Percentiles rank a stretch among this genome's conserved stretches.
Conservation (phyloP, 2,113 vertebrate genomes). For the Perccottus glenii region DNA sequence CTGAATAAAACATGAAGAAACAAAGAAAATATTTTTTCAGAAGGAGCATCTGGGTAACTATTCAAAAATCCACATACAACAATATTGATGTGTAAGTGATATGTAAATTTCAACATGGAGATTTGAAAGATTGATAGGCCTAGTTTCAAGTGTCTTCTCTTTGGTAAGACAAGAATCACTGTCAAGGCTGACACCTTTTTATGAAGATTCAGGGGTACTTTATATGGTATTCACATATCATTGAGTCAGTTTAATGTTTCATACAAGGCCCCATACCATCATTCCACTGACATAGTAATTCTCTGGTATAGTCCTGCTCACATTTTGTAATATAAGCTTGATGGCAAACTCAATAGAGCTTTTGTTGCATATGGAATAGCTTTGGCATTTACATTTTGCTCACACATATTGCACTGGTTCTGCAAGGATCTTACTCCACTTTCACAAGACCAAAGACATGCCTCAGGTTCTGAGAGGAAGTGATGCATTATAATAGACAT, state of each 20-base stretch:
- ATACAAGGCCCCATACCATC: neutral
- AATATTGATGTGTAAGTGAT: too few relatives aligned
- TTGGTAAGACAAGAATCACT: too few relatives aligned
- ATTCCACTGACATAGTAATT: neutral
- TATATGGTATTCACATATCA: neutral
- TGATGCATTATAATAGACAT: neutral
- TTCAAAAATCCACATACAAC: too few relatives aligned
- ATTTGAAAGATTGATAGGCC: too few relatives aligned
- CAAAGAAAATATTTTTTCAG: too few relatives aligned
- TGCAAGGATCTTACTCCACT: neutral
- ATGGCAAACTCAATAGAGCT: neutral
- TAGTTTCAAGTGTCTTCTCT: too few relatives aligned
- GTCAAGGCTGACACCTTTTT: too few relatives aligned
- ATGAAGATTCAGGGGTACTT: too few relatives aligned
- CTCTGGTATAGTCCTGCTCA: neutral
- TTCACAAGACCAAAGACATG: neutral
- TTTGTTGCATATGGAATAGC: neutral
- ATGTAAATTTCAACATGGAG: too few relatives aligned
- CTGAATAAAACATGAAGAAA: too few relatives aligned
- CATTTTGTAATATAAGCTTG: neutral
- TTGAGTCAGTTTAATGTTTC: neutral
- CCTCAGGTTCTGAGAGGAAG: conserved; percentile 2
- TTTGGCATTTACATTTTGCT: neutral
- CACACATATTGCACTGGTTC: neutral
- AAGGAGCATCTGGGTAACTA: too few relatives aligned